Base-by-base conservation (phyloP, 2,888 invertebrate species). In the Furcula furcula region DNA sequence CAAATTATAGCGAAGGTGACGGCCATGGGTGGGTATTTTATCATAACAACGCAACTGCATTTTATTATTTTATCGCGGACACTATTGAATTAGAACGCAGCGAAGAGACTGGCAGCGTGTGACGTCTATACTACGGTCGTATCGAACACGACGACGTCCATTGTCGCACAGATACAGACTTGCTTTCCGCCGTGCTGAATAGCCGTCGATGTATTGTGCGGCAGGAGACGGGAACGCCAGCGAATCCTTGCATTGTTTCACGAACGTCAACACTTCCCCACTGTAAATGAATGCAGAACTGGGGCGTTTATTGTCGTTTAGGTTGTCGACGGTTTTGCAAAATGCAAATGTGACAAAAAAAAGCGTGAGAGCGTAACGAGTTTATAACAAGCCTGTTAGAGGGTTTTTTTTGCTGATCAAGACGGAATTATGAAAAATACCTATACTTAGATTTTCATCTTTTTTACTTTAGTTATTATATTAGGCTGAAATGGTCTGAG, bases 231-330 rank as follows among this genome's bases (percentile, higher is more conserved):
- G 52, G 50, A 56, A 63, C 57, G 55, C 40, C 39, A 42, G 21
- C 30, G 36, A 65, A 72, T 74, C 76, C 77, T 76, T 50, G 46
- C 39, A 61, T 77, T 78, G 76, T 76, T 63, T 64, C 46, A 35
- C 46, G 39, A 52, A 60, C 67, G 76, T 73, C 75, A 72, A 73
- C 75, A 71, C 73, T 77, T 75, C 62, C 60, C 65, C 56, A 55
- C 45, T 60, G 66, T 65, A 70, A 72, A 76, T 72, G 69, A 73
- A 72, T 66, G 68, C 65, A 58, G 56, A 69, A 74, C 55, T 55
- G 48, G 65, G 60, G 55, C 69, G 65, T 52, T 62, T 65, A 70
- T 71, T 70, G 70, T 72, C 65, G 63, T 53, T 62, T 62, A 66
- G 60, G 64, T 65, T 57, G 69, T 65, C 60, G 57, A 38, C 50